Percentiles rank a stretch among this genome's conserved stretches.
These are phyloP conservation scores for Cheiracanthium punctorium DNA, from an alignment of 2,888 invertebrate genomes.

Conservation along the genomic window DNA sequence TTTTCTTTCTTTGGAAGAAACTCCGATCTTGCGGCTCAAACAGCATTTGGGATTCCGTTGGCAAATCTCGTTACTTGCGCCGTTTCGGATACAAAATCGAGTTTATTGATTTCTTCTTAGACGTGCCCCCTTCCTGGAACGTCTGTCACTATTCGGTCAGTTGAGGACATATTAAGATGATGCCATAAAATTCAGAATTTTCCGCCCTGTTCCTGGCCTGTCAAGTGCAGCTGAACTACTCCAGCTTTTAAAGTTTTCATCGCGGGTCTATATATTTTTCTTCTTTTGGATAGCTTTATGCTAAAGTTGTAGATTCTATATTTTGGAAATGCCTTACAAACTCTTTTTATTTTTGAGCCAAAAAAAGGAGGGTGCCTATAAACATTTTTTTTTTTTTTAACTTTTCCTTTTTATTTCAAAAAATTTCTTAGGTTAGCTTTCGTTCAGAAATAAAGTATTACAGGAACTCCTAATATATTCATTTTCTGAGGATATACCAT, in stretches of 20 bases:
- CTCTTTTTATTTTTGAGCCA: neutral
- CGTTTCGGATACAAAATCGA: slow-evolving; percentile 17
- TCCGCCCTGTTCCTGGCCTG: slow-evolving; percentile 3
- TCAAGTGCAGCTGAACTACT: slow-evolving; percentile 8
- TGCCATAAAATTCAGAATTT: slow-evolving; percentile 15
- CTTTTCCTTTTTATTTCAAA: too few relatives aligned
- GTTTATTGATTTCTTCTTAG: slow-evolving; percentile 17
- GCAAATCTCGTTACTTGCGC: slow-evolving; percentile 15
- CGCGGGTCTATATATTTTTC: neutral
- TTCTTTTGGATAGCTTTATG: neutral
- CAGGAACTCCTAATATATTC: too few relatives aligned
- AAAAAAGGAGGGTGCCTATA: neutral
- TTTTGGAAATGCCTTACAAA: neutral
- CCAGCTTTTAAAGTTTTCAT: slow-evolving; percentile 9
- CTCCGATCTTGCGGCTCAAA: neutral
- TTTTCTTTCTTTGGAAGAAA: neutral
- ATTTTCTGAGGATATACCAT: too few relatives aligned
- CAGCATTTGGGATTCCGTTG: slow-evolving; percentile 8
- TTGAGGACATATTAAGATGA: slow-evolving; percentile 17
- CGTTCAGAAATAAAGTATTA: too few relatives aligned
- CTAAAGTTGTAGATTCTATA: neutral
- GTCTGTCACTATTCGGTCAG: slow-evolving; percentile 17
- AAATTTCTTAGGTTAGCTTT: too few relatives aligned
- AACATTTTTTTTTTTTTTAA: too few relatives aligned
- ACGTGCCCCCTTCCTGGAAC: slow-evolving; percentile 11